These are phyloP conservation scores for Artibeus lituratus DNA, from an alignment of 2,797 vertebrate genomes.

Conservation along the genomic window DNA sequence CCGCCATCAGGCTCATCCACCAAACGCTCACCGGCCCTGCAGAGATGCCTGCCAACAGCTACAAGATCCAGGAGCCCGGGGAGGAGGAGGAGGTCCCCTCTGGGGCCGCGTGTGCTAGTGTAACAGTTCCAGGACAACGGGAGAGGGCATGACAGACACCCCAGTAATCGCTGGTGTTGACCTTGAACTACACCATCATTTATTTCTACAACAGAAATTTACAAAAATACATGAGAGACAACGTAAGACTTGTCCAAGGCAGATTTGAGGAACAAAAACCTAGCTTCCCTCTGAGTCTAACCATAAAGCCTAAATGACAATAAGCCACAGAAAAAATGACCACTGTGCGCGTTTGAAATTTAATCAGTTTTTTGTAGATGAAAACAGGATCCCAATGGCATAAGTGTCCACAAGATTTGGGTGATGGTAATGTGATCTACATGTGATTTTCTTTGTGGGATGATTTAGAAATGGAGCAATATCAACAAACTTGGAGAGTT, in stretches of 20 bases:
- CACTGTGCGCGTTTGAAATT: background rate
- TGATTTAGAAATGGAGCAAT: background rate
- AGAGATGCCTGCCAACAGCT: background rate
- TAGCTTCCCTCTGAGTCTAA: background rate
- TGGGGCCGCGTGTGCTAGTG: rapidly evolving
- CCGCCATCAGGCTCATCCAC: background rate
- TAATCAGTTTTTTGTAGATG: background rate
- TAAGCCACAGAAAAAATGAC: background rate
- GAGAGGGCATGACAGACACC: background rate
- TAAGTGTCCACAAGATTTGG: background rate
- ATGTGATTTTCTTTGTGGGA: background rate
- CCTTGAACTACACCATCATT: background rate
- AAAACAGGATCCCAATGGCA: background rate
- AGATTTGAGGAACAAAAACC: background rate
- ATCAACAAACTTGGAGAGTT: background rate
- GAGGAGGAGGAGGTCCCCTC: background rate
- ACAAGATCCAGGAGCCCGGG: background rate
- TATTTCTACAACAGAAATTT: background rate
- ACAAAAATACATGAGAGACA: background rate
- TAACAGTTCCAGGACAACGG: background rate
- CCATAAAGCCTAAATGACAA: background rate
- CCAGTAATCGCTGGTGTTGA: rapidly evolving
- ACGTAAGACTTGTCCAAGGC: background rate
- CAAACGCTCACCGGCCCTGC: background rate
- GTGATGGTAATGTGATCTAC: background rate